A percentile compares a stretch with the other conserved stretches of the same genome.
Evolutionary conservation across 2,113 vertebrate species (phyloP).

Genomic region (Lophochroa leadbeateri): DNA sequence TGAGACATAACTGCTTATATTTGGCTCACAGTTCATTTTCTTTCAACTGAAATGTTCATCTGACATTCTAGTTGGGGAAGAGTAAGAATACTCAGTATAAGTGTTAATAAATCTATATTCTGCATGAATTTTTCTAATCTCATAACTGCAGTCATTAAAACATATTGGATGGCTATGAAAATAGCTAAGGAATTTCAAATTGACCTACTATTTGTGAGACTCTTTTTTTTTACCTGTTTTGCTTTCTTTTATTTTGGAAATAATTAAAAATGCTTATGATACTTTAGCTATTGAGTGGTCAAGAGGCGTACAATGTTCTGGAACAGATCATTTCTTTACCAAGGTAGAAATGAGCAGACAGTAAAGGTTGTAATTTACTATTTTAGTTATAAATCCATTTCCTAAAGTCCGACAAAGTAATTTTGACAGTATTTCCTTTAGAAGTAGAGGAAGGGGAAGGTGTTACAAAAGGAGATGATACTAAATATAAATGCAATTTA

Average conservation of each 20-base stretch:
- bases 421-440: background rate
- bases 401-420: background rate
- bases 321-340: background rate
- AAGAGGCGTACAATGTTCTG: background rate
- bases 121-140: conserved; percentile 37
- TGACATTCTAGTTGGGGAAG: background rate
- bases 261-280: background rate
- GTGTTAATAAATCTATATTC: conserved; percentile 33
- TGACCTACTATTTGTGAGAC: background rate
- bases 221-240: background rate
- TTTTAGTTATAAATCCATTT: background rate
- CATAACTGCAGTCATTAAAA: background rate
- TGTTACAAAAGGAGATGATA: background rate
- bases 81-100: background rate
- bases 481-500: background rate
- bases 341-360: background rate
- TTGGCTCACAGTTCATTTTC: background rate
- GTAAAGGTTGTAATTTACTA: background rate
- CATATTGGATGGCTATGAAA: background rate
- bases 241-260: background rate
- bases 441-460: background rate
- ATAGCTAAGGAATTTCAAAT: background rate
- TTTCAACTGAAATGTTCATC: background rate
- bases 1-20: conserved; percentile 25
- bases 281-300: background rate